Conservation (phyloP, 2,888 invertebrate genomes). For the Criorhina ranunculi region DNA sequence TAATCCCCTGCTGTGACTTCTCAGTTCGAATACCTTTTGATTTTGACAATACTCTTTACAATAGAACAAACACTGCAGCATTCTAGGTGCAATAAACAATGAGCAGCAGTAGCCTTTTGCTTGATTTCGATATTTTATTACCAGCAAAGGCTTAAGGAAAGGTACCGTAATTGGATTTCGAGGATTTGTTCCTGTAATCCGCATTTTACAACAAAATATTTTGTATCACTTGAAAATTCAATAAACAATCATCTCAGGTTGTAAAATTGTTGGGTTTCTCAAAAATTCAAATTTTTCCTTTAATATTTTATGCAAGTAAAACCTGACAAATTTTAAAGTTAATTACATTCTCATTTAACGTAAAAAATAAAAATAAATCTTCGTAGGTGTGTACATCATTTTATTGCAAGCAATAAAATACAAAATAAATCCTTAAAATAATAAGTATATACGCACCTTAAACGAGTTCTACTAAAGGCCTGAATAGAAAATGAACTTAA, state of each 20-base stretch:
- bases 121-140: slow-evolving; percentile 58
- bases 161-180: slow-evolving; percentile 82
- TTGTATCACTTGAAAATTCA: slow-evolving; percentile 77
- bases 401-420: background rate
- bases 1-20: slow-evolving; percentile 56
- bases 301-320: background rate
- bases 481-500: too few species aligned
- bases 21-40: slow-evolving; percentile 51
- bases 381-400: too few species aligned
- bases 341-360: background rate
- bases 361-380: background rate
- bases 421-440: background rate
- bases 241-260: slow-evolving; percentile 24
- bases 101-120: slow-evolving; percentile 5
- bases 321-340: background rate
- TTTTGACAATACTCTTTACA: slow-evolving; percentile 41
- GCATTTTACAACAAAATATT: slow-evolving; percentile 82
- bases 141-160: slow-evolving; percentile 59
- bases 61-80: slow-evolving; percentile 42
- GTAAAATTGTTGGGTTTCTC: background rate
- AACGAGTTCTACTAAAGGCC: too few species aligned
- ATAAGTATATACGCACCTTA: too few species aligned
- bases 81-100: slow-evolving; percentile 59
- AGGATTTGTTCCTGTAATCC: slow-evolving; percentile 81
- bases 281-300: background rate